Percentiles rank a stretch among this genome's conserved stretches.
Evolutionary conservation across 2,113 vertebrate genomes (phyloP).

Genomic region (Hoplias malabaricus): DNA sequence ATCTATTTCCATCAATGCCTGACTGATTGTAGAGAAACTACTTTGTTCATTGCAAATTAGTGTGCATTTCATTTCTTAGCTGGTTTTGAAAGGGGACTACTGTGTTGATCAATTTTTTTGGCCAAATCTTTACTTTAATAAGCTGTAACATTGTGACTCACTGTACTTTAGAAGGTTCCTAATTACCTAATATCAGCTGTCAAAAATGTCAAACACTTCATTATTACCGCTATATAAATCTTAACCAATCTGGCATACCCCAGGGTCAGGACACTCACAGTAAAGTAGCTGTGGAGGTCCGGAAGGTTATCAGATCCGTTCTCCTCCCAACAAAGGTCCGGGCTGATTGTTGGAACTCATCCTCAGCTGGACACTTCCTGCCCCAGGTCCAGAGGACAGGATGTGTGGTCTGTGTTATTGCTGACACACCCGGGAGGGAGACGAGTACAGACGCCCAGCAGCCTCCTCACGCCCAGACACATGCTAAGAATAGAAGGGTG

Average conservation of each 20-base stretch:
- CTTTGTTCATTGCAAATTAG: too few species aligned
- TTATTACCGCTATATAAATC: background rate
- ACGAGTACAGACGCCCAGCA: background rate
- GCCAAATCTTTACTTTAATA: too few species aligned
- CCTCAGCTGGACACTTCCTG: constrained; percentile 36
- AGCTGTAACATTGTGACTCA: too few species aligned
- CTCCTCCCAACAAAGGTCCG: background rate
- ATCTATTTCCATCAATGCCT: background rate
- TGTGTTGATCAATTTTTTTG: too few species aligned
- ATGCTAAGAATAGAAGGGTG: constrained; percentile 57
- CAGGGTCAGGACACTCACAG: background rate
- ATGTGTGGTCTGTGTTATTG: constrained; percentile 31
- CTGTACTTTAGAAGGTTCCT: too few species aligned
- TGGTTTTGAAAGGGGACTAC: too few species aligned
- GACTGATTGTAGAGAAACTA: background rate
- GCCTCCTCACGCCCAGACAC: constrained; percentile 3
- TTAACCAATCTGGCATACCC: too few species aligned
- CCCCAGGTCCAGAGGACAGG: constrained; percentile 22
- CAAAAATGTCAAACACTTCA: too few species aligned
- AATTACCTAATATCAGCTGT: too few species aligned
- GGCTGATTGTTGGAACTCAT: constrained; percentile 22
- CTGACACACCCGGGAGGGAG: constrained; percentile 24
- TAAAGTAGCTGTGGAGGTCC: background rate
- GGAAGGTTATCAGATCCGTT: background rate
- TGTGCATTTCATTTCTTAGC: too few species aligned